These are phyloP conservation scores for Phenacoccus solenopsis DNA, from an alignment of 1,140 invertebrate species.

Conservation along the genomic window DNA sequence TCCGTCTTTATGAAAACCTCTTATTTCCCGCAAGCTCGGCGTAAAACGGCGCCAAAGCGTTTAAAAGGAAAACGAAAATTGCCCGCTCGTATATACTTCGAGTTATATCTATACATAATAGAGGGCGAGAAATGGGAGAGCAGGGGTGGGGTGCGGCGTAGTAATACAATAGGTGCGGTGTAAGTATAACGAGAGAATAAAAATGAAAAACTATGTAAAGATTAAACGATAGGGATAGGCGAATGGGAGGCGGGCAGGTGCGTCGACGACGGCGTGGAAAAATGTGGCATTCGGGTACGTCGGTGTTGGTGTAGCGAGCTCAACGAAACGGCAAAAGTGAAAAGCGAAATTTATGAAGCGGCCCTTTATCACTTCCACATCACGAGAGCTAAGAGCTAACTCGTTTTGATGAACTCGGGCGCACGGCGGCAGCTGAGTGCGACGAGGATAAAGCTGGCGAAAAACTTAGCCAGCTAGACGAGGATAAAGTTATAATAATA, in stretches of 20 bases:
- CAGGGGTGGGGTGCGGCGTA: too few species aligned
- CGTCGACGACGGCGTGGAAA: too few species aligned
- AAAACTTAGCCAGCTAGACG: constrained; percentile 12
- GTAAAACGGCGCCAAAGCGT: background rate
- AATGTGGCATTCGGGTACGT: background rate
- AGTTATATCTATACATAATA: too few species aligned
- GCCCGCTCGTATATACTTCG: background rate
- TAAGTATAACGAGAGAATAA: background rate
- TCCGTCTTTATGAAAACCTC: too few species aligned
- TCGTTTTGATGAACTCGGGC: constrained; percentile 9
- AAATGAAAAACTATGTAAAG: background rate
- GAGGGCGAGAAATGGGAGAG: too few species aligned
- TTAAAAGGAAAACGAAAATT: background rate
- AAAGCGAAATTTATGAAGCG: constrained; percentile 17
- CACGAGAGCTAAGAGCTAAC: constrained; percentile 14
- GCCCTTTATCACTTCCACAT: constrained; percentile 16
- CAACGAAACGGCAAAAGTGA: constrained; percentile 16
- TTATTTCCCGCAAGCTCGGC: background rate
- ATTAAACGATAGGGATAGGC: background rate
- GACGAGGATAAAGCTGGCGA: constrained; percentile 13
- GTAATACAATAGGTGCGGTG: too few species aligned
- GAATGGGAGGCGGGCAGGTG: too few species aligned
- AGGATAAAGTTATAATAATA: constrained; percentile 4
- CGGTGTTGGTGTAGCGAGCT: background rate
- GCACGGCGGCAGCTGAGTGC: constrained; percentile 2